Evolutionary conservation across 2,797 vertebrate genomes (phyloP), one percentile per base, ranked within the genome.

Genomic region (Rhyacichthys aspro): DNA sequence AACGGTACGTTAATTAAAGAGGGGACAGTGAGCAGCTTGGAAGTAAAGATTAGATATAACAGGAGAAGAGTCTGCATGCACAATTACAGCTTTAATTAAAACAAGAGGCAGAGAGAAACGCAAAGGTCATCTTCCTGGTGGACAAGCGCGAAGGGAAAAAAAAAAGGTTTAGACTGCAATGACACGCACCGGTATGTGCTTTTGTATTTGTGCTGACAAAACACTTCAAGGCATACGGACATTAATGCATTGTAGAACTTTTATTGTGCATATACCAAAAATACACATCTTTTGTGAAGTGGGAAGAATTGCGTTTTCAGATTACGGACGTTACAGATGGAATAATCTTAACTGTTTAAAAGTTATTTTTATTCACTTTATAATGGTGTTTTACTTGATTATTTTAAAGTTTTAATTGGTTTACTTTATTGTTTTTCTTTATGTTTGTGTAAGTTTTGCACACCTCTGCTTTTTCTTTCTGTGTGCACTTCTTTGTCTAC

Each of bases 11-110:
- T 82, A 81, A 87, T 72, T 88, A 70, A 87, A 83, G 61, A 50
- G 59, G 47, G 62, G 52, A 80, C 58, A 59, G 75, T 15, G 2
- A 82, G 77, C 83, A 71, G 72, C 79, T 72, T 74, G 77, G 78
- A 78, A 63, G 71, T 61, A 77, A 77, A 86, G 70, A 86, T 81
- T 83, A 72, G 68, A 78, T 80, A 72, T 77, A 75, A 78, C 78
- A 71, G 79, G 74, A 78, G 72, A 72, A 77, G 66, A 68, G 42
- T 58, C 79, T 52, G 79, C 70, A 64, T 63, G 49, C 70, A 73
- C 75, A 86, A 85, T 86, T 86, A 83, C 60, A 75, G 56, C 63
- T 83, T 87, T 90, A 89, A 89, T 91, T 88, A 89, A 88, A 85
- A 74, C 43, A 19, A 56, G 63, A 46, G 48, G 52, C 61, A 53